Conservation (phyloP, 1,140 invertebrate genomes). For the Monochamus saltuarius region DNA sequence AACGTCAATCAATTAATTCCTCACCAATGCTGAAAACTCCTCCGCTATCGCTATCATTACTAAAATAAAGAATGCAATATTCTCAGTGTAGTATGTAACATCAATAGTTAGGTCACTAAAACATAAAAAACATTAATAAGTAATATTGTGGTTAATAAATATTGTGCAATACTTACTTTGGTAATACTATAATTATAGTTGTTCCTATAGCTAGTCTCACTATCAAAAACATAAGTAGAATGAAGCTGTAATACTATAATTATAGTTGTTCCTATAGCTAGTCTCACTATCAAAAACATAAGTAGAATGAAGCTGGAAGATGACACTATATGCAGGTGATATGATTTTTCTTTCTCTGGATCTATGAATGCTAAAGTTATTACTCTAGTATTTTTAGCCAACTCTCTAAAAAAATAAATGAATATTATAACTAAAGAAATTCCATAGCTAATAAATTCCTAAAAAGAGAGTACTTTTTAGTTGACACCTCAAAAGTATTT, state of each 20-base stretch:
- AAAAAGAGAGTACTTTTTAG: too few species aligned
- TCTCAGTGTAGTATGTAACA: conserved; percentile 32
- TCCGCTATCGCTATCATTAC: conserved; percentile 32
- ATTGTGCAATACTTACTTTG: conserved; percentile 51
- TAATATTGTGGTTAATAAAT: background rate
- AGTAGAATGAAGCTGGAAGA: conserved; percentile 65
- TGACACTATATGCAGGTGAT: conserved; percentile 64
- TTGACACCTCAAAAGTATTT: too few species aligned
- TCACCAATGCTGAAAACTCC: conserved; percentile 31
- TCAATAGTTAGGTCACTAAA: conserved; percentile 34
- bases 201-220: conserved; percentile 61
- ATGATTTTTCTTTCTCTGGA: conserved; percentile 63
- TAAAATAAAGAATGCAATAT: conserved; percentile 32
- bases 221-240: conserved; percentile 63
- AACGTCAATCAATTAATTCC: background rate
- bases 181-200: conserved; percentile 59
- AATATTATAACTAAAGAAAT: conserved; percentile 11
- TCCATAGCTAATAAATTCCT: too few species aligned
- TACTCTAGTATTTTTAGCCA: conserved; percentile 67
- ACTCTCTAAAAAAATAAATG: conserved; percentile 56
- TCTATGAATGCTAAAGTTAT: conserved; percentile 68
- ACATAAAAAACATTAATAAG: conserved; percentile 14
- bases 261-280: conserved; percentile 60
- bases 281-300: conserved; percentile 63
- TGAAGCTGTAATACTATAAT: conserved; percentile 61